These are phyloP conservation scores for Papilio demoleus DNA, from an alignment of 2,888 invertebrate species.

Conservation along the genomic window DNA sequence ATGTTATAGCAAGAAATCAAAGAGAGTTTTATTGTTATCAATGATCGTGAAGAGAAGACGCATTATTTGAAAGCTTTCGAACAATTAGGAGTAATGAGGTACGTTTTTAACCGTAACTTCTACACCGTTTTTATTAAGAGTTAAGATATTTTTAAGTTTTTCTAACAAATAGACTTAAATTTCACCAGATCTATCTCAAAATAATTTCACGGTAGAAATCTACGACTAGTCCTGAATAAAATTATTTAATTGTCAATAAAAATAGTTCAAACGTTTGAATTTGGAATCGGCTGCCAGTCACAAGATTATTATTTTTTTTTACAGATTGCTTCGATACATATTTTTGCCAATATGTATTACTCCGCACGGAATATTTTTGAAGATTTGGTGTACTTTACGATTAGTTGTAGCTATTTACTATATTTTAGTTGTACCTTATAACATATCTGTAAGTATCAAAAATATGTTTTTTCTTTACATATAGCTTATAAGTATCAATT, in stretches of 20 bases:
- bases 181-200: no score
- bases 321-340: conserved; percentile 65
- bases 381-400: conserved; percentile 71
- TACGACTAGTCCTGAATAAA: no score
- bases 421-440: conserved; percentile 67
- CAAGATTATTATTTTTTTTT: conserved; percentile 36
- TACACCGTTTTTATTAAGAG: no score
- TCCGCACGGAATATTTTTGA: conserved; percentile 76
- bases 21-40: conserved; percentile 73
- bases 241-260: no score
- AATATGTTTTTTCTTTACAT: no score
- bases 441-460: conserved; percentile 69
- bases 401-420: conserved; percentile 65
- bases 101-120: no score
- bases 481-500: no score
- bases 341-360: conserved; percentile 74
- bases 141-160: no score
- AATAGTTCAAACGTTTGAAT: no score
- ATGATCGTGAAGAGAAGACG: conserved; percentile 53
- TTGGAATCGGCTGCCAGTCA: no score
- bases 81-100: conserved; percentile 71
- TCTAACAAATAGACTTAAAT: no score
- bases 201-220: no score
- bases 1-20: conserved; percentile 75
- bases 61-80: conserved; percentile 63